phyloP scores from a whole-genome alignment of 1,140 invertebrate genomes.

The Brachionus sp. region DNA sequence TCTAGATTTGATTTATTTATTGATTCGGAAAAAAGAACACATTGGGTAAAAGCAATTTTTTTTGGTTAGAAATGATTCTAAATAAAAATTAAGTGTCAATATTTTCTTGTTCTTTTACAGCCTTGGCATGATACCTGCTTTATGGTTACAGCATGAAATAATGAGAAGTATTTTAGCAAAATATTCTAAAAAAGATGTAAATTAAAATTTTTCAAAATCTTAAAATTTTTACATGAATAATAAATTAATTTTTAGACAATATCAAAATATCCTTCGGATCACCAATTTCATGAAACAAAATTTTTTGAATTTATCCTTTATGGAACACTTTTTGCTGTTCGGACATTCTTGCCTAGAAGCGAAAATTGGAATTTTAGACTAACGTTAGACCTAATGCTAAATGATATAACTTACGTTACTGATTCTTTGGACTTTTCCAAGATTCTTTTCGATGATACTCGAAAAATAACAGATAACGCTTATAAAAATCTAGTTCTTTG shows the following conservation, averaged over 20 bases:
- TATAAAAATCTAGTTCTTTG: slow-evolving; percentile 24
- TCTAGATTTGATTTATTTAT: slow-evolving; percentile 2
- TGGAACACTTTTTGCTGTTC: background rate
- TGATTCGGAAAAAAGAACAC: slow-evolving; percentile 13
- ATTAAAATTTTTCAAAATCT: background rate
- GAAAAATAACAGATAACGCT: background rate
- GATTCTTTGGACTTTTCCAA: slow-evolving; percentile 31
- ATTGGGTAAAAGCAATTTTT: background rate
- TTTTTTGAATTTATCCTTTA: slow-evolving; percentile 28
- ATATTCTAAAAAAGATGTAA: slow-evolving; percentile 28
- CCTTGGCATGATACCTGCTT: slow-evolving; percentile 16
- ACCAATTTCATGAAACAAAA: slow-evolving; percentile 39
- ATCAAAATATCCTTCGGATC: slow-evolving; percentile 30
- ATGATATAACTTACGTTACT: slow-evolving; percentile 16
- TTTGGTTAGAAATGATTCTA: background rate
- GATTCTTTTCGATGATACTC: slow-evolving; percentile 8
- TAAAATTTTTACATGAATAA: background rate
- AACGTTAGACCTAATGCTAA: slow-evolving; percentile 24
- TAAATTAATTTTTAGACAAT: background rate
- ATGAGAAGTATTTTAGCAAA: slow-evolving; percentile 23
- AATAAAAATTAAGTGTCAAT: background rate
- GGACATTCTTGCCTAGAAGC: background rate
- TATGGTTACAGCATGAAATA: slow-evolving; percentile 37
- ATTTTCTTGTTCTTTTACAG: slow-evolving; percentile 24
- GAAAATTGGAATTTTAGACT: slow-evolving; percentile 21